Evolutionary conservation across 2,888 invertebrate species (phyloP).

Genomic region (Hesperia comma): DNA sequence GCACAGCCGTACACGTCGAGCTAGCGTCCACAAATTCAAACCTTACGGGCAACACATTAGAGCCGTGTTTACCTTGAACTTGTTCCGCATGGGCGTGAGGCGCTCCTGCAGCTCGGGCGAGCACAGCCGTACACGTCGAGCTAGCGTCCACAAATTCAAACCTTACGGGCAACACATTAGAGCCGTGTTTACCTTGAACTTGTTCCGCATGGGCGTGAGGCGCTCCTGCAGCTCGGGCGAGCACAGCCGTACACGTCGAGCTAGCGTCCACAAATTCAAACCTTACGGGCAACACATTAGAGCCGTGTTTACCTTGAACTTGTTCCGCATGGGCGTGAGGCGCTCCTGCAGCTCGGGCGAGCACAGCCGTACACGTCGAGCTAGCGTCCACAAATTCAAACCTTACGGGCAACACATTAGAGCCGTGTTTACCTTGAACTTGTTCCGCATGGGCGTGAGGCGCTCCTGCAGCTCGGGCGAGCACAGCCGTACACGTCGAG

Average conservation of each 20-base stretch:
- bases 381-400: constrained; percentile 79
- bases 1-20: too few species aligned
- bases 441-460: constrained; percentile 92
- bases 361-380: constrained; percentile 97
- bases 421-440: constrained; percentile 89
- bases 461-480: constrained; percentile 93
- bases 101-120: too few species aligned
- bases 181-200: constrained; percentile 89
- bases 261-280: constrained; percentile 79
- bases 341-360: constrained; percentile 93
- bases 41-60: too few species aligned
- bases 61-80: too few species aligned
- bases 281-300: background rate
- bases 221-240: constrained; percentile 93
- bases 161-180: background rate
- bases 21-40: too few species aligned
- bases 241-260: constrained; percentile 97
- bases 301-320: constrained; percentile 89
- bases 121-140: too few species aligned
- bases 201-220: constrained; percentile 92
- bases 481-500: constrained; percentile 97
- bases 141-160: background rate
- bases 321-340: constrained; percentile 92
- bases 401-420: background rate
- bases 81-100: too few species aligned